Evolutionary conservation across 2,888 invertebrate genomes (phyloP).

Genomic region (Agrypnus murinus): DNA sequence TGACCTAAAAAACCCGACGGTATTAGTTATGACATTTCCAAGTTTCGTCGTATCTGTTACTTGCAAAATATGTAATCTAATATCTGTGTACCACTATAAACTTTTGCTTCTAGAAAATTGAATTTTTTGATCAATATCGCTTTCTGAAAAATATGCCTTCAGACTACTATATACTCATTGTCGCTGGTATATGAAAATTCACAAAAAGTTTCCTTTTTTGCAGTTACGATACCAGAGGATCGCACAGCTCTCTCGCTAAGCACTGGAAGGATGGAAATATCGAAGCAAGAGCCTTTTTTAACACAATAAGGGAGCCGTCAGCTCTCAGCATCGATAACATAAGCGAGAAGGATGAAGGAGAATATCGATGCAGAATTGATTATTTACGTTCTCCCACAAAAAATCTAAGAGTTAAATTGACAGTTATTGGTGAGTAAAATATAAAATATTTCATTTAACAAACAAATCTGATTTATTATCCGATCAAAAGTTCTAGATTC

Average conservation of each 20-base stretch:
- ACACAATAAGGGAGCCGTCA: constrained; percentile 80
- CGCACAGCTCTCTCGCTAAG: constrained; percentile 74
- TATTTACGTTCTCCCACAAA: constrained; percentile 86
- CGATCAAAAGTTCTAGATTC: neutral
- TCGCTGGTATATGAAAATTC: constrained; percentile 11
- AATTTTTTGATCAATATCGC: constrained; percentile 44
- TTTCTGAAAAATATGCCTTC: constrained; percentile 10
- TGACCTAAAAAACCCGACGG: constrained; percentile 15
- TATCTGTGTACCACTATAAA: constrained; percentile 34
- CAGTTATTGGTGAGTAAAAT: constrained; percentile 81
- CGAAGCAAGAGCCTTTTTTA: constrained; percentile 81
- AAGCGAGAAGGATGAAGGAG: constrained; percentile 80
- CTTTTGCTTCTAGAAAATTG: constrained; percentile 40
- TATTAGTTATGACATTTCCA: constrained; percentile 31
- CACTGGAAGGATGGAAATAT: constrained; percentile 83
- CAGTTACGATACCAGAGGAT: constrained; percentile 83
- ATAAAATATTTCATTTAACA: neutral
- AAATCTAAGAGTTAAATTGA: constrained; percentile 82
- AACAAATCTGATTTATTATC: neutral
- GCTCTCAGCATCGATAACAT: constrained; percentile 80
- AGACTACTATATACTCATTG: constrained; percentile 20
- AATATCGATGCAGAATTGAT: constrained; percentile 88
- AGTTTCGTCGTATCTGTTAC: constrained; percentile 15
- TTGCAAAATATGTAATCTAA: constrained; percentile 39
- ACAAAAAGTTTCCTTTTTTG: constrained; percentile 61